Evolutionary conservation across 1,140 invertebrate species (phyloP).

Genomic region (Magallana ariakensis): DNA sequence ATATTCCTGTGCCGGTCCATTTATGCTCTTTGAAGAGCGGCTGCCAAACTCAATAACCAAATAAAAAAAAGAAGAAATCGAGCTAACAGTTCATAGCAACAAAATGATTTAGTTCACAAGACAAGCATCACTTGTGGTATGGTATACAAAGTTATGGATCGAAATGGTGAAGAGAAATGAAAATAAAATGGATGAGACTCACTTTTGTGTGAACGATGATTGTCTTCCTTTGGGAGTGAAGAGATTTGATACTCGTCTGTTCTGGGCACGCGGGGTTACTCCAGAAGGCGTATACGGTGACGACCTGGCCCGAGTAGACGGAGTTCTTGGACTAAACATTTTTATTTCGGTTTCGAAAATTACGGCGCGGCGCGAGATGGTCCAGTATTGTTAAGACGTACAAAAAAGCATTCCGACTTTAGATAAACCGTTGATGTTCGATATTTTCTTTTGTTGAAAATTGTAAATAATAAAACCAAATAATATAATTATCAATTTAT

Average conservation of each 20-base stretch:
- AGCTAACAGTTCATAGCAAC: too few relatives aligned
- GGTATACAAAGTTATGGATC: too few relatives aligned
- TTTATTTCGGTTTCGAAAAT: not conserved
- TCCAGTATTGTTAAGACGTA: not conserved
- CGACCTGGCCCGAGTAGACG: not conserved
- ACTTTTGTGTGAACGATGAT: constrained; percentile 1
- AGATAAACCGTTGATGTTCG: not conserved
- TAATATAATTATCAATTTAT: too few relatives aligned
- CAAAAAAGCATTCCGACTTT: not conserved
- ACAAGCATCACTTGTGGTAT: too few relatives aligned
- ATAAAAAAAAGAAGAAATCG: too few relatives aligned
- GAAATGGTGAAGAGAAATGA: too few relatives aligned
- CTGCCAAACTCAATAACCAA: too few relatives aligned
- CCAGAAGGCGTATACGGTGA: not conserved
- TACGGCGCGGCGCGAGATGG: constrained; percentile 11
- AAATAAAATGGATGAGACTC: not conserved
- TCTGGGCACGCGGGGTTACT: not conserved
- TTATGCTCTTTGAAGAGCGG: too few relatives aligned
- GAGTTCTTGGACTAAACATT: constrained; percentile 25
- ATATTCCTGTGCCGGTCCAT: too few relatives aligned
- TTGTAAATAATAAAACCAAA: not conserved
- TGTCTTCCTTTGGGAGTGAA: constrained; percentile 13
- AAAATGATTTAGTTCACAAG: too few relatives aligned
- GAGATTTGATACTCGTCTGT: not conserved
- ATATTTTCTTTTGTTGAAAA: not conserved